A percentile compares a stretch with the other conserved stretches of the same genome.
Evolutionary conservation across 2,797 vertebrate species (phyloP).

Genomic region (Myiotriccus ornatus): DNA sequence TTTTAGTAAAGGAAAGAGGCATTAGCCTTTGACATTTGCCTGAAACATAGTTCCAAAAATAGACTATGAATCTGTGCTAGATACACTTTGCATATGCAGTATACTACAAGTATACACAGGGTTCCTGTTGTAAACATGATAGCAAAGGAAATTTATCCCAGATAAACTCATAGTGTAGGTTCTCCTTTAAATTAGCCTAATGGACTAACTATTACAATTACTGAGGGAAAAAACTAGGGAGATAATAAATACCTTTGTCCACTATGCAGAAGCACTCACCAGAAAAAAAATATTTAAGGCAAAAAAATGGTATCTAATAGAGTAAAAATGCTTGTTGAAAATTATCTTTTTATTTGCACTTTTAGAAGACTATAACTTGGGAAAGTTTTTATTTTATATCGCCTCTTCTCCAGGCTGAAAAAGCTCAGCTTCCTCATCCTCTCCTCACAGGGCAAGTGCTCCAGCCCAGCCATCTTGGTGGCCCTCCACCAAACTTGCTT

Average conservation of each 20-base stretch:
- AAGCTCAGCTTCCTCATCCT: background rate
- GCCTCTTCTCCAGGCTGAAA: background rate
- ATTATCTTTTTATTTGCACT: background rate
- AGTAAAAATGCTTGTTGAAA: background rate
- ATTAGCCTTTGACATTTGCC: conserved; percentile 54
- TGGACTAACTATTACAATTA: background rate
- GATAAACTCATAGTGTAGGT: background rate
- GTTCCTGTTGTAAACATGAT: conserved; percentile 2
- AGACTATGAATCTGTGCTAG: conserved; percentile 24
- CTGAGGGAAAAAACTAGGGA: background rate
- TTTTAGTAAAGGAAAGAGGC: conserved; percentile 26
- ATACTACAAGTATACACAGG: background rate
- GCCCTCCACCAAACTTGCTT: background rate
- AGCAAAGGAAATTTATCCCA: background rate
- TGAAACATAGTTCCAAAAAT: conserved; percentile 46
- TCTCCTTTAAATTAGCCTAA: background rate
- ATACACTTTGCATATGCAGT: conserved; percentile 13
- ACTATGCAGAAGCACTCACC: background rate
- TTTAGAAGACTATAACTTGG: background rate
- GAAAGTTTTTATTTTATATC: background rate
- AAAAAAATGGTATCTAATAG: background rate
- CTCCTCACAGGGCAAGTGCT: background rate
- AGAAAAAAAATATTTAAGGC: background rate
- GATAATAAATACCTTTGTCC: background rate
- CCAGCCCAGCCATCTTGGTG: background rate